Base-by-base conservation (phyloP, 2,888 invertebrate species). In the Lomographa bimaculata region DNA sequence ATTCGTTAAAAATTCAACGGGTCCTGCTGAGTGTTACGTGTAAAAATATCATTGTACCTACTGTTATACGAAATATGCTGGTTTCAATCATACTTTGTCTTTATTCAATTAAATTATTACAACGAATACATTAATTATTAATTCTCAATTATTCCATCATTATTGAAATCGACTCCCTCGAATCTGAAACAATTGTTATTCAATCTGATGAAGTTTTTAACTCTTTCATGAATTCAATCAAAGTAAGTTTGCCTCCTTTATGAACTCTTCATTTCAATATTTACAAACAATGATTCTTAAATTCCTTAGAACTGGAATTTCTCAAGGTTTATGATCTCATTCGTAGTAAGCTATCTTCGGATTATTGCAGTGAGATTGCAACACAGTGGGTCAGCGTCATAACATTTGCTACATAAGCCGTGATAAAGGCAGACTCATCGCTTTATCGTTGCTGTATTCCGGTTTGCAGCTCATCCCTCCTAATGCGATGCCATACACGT, bases 361-460 rank as follows among this genome's bases (percentile, higher is more conserved):
- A 54, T 54, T 53, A 47, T 37, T 10, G 38, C 42, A 32, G 21
- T 33, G 21, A 40, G 29, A 30, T 41, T 41, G 35, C 38, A 50
- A 52, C 53, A 49, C 52, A 53, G 55, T 58, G 46, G 50, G 53
- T 47, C 33, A 50, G 39, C 55, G 54, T 67, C 66, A 68, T 49
- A 65, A 64, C 58, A 64, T 62, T 59, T 57, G 54, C 55, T 46
- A 44, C 49, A 32, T 54, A 55, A 61, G 62, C 60, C 59, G 56
- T 57, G 55, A 60, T 60, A 62, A 50, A 30, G 42, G 29, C 10
- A 32, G 34, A 34, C 35, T 35, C 32, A 32, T 35, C 28, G 33
- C 14, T 9, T 2, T 25, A 26, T 12, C 20, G 30, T 18, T 24
- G 8, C 12, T 29, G 24, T 37, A 21, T 29, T 30, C 41, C 41